Base-by-base conservation (phyloP, 92 coral and sea anemone species). In the Pocillopora meandrina region DNA sequence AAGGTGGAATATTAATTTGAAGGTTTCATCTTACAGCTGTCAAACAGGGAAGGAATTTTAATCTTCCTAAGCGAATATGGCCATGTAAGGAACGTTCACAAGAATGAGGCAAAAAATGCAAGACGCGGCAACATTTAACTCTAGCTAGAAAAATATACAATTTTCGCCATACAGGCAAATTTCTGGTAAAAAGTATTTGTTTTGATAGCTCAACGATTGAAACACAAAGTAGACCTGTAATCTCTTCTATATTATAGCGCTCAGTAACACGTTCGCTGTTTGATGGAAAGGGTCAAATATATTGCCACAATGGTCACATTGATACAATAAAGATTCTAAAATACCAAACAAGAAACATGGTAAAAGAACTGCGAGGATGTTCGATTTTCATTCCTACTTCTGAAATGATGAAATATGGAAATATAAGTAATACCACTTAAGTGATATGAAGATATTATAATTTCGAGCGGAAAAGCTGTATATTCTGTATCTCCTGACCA, bases 21-120 rank as follows among this genome's bases (percentile, higher is more conserved):
- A 15, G 80, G 80, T 76, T 76, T 76, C 68, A 61, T 26, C 2
- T 76, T 76, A 60, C 80, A 76, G 80, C 80, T 76, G 80, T 68
- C 33, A 9, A 10, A 15, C 1, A 61, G 35, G 56, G 55, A 31
- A 17, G 20, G 56, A 70, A 17, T 70, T 70, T 70, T 15, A 55
- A 70, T 16, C 56, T 36, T 13, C 20, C 9, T 16, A 12, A 70
- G 55, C 56, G 31, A 15, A 70, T 70, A 34, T 36, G 9, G 56
- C 74, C 13, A 16, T 15, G 42, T 70, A 70, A 34, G 33, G 74
- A 35, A 35, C 52, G 52, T 42, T 42, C 8, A 42, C 52, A 7
- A 42, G 52, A 42, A 42, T 42, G 52, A 42, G 52, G 52, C 52
- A 42, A 42, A 7, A 42, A 42, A 42, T 42, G 52, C 4, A 42